Conservation (phyloP, 2,113 vertebrate genomes). For the Mola mola region DNA sequence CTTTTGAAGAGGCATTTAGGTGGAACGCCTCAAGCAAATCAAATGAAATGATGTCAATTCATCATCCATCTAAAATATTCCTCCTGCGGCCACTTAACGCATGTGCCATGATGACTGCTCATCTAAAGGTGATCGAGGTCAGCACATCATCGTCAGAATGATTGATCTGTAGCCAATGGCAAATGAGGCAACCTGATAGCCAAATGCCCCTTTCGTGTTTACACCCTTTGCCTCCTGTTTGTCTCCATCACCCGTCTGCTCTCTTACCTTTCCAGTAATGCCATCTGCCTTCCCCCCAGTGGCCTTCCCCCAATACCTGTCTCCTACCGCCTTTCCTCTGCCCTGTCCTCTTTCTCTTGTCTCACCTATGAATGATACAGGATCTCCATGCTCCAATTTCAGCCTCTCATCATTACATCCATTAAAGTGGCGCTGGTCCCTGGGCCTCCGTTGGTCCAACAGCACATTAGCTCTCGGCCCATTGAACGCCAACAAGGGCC, state of each 20-base stretch:
- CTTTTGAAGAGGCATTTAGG: too few relatives aligned
- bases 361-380: constrained; percentile 72
- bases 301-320: too few relatives aligned
- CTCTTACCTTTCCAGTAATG: constrained; percentile 48
- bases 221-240: background rate
- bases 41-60: too few relatives aligned
- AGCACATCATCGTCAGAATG: constrained; percentile 16
- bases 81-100: background rate
- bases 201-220: background rate
- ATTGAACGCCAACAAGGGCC: constrained; percentile 85
- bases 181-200: constrained; percentile 14
- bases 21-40: too few relatives aligned
- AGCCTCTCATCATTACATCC: constrained; percentile 87
- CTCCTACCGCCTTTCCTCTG: constrained; percentile 40
- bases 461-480: constrained; percentile 86
- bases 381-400: constrained; percentile 82
- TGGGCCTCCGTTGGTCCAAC: constrained; percentile 76
- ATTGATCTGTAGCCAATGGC: constrained; percentile 22
- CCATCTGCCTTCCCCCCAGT: too few relatives aligned
- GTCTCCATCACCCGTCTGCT: constrained; percentile 17
- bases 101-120: background rate
- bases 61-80: too few relatives aligned
- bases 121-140: constrained; percentile 34
- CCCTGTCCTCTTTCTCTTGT: constrained; percentile 8
- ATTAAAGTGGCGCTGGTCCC: constrained; percentile 82